Conservation (phyloP, 2,888 invertebrate species). For the Tipula confusa region DNA sequence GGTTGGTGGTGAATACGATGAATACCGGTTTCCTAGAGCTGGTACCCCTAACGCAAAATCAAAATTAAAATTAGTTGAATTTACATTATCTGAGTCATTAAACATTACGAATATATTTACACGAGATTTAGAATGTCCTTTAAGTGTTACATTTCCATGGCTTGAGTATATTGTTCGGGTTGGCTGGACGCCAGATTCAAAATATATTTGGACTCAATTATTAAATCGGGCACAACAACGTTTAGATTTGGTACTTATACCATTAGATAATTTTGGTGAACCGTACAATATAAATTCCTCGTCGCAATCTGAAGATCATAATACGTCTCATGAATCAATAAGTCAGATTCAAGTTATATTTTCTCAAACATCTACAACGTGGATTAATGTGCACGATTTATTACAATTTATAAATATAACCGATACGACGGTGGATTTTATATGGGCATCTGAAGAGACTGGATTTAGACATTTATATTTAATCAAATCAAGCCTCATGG, state of each 20-base stretch:
- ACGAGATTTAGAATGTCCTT: conserved; percentile 68
- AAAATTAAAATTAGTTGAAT: conserved; percentile 78
- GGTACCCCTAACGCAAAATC: conserved; percentile 90
- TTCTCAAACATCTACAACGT: conserved; percentile 62
- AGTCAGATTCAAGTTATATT: conserved; percentile 49
- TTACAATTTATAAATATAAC: conserved; percentile 67
- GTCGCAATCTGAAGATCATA: conserved; percentile 47
- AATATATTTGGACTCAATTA: conserved; percentile 86
- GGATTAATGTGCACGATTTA: conserved; percentile 93
- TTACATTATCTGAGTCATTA: conserved; percentile 57
- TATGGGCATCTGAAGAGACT: conserved; percentile 91
- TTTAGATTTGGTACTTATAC: conserved; percentile 77
- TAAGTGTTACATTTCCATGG: conserved; percentile 83
- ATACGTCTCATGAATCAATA: conserved; percentile 45
- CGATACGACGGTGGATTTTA: conserved; percentile 57
- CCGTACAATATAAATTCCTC: conserved; percentile 50
- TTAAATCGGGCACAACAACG: conserved; percentile 82
- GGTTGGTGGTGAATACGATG: conserved; percentile 74
- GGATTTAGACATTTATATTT: conserved; percentile 86
- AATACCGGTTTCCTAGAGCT: conserved; percentile 79
- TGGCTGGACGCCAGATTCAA: conserved; percentile 91
- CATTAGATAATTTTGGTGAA: conserved; percentile 67
- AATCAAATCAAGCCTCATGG: conserved; percentile 60
- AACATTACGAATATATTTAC: conserved; percentile 72
- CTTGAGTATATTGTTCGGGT: conserved; percentile 92